Conservation (phyloP, 2,113 vertebrate genomes). For the Sander vitreus region DNA sequence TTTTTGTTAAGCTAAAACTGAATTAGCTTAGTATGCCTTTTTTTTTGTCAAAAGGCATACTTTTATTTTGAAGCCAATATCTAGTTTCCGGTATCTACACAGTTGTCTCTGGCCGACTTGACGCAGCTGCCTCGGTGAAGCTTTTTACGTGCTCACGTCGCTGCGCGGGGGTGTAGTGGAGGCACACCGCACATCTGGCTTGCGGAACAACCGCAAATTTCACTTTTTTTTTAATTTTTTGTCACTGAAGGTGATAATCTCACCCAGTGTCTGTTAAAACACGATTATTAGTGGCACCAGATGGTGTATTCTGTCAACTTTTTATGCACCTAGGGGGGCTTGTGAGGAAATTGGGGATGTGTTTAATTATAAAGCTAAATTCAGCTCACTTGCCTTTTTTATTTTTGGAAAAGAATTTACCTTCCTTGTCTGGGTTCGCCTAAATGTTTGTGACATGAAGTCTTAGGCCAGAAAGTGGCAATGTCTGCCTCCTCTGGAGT, state of each 20-base stretch:
- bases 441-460: neutral
- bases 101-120: neutral
- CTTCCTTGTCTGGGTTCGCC: neutral
- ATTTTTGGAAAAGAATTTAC: neutral
- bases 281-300: neutral
- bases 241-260: neutral
- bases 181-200: constrained; percentile 79
- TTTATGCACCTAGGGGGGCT: neutral
- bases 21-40: rapidly evolving
- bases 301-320: neutral
- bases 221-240: constrained; percentile 9
- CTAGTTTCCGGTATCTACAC: constrained; percentile 2
- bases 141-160: constrained; percentile 73
- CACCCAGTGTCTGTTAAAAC: neutral
- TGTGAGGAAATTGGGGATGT: neutral
- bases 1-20: neutral
- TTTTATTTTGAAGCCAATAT: constrained; percentile 51
- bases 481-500: constrained; percentile 9
- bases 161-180: constrained; percentile 71
- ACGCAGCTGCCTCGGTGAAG: constrained; percentile 28
- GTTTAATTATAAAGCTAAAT: neutral
- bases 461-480: constrained; percentile 6
- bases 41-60: neutral
- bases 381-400: neutral
- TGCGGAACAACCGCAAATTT: constrained; percentile 59